Base-by-base conservation (phyloP, 1,140 invertebrate species). In the Trachymyrmex septentrionalis region DNA sequence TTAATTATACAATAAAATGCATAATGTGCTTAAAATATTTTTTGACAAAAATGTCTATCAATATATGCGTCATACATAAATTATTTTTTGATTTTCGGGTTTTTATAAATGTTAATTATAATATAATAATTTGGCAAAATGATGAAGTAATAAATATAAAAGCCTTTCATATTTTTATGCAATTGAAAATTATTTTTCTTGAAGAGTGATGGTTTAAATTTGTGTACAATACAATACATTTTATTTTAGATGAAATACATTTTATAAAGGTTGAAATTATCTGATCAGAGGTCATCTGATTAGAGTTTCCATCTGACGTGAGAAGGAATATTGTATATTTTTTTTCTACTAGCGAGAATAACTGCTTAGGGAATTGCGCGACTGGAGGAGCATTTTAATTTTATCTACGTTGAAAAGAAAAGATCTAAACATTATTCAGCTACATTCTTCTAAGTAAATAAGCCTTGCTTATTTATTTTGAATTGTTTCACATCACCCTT, bases 311-410 rank as follows among this genome's bases (percentile, higher is more conserved):
- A 66, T 63, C 55, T 66, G n/a, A 16, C 19, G 14, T 12, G 21
- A n/a, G 48, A 34, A 38, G 24, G 59, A 64, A 69, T 59, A 55
- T 21, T 34, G 30, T 27, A 34, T 77, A 19, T 21, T 55, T n/a
- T 57, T 24, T 24, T 50, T n/a, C 1, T 16, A 7, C 34, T 19
- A 12, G 12, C 38, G 12, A 24, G 19, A 34, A n/a, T 30, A 19
- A 53, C 38, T 21, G 19, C 50, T 69, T 69, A 86, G 34, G 34
- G 38, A 34, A 75, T 27, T 1, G 57, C 21, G 10, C n/a, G 16
- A 63, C 30, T 21, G 16, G 71, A 55, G 12, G 21, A 75, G 48
- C 21, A 84, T 88, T 61, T 88, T 81, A 71, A 88, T 86, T 88
- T 84, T 63, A 63, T 82, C 64, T 24, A n/a, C 27, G n/a, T 85